Conservation (phyloP, 2,888 invertebrate species). For the Rhynchonema sp. region DNA sequence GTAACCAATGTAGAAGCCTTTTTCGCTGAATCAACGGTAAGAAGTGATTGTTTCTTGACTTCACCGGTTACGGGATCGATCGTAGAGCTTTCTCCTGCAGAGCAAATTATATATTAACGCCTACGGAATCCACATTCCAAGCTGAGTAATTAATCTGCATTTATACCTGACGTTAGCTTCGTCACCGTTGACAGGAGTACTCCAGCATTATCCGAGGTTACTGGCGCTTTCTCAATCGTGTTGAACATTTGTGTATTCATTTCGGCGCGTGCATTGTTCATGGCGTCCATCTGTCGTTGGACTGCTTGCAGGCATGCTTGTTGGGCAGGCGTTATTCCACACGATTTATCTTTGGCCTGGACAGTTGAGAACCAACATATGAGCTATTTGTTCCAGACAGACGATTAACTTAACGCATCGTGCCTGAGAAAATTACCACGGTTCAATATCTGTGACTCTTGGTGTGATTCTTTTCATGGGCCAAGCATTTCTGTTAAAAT, state of each 20-base stretch:
- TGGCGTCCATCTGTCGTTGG: neutral
- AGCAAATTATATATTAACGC: neutral
- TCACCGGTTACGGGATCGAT: neutral
- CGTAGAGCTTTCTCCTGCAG: neutral
- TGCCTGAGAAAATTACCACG: no score
- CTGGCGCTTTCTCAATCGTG: neutral
- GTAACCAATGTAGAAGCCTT: neutral
- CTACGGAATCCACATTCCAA: neutral
- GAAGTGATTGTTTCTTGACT: neutral
- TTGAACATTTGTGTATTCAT: neutral
- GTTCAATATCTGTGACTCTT: no score
- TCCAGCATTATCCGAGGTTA: neutral
- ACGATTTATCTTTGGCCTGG: neutral
- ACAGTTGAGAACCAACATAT: no score
- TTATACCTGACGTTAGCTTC: neutral
- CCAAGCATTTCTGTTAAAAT: no score
- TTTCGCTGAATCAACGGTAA: neutral
- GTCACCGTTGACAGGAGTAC: neutral
- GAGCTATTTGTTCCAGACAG: no score
- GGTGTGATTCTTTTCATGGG: no score
- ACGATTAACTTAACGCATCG: no score
- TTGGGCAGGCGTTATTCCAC: neutral
- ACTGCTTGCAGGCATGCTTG: neutral
- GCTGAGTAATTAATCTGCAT: neutral
- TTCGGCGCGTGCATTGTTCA: neutral